A percentile compares a stretch with the other conserved stretches of the same genome.
Evolutionary conservation across 2,888 invertebrate species (phyloP).

Genomic region (Poecilus cupreus): DNA sequence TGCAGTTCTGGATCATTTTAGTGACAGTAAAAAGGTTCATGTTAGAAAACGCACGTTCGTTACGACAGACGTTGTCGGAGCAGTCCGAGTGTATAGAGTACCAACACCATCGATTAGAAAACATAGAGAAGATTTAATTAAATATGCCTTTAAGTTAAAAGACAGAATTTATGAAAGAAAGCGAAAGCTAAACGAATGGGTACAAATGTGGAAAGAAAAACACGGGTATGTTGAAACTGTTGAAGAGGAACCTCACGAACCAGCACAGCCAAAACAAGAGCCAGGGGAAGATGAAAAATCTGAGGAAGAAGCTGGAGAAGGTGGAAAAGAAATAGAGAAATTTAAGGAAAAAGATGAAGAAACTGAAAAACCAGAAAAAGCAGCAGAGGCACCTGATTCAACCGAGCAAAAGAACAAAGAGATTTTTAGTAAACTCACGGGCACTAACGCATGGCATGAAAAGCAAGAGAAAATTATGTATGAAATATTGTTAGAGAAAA

Average conservation of each 20-base stretch:
- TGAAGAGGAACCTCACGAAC: background rate
- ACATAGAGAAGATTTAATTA: background rate
- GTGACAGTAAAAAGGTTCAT: background rate
- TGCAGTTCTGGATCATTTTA: background rate
- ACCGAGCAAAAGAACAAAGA: slow-evolving; percentile 58
- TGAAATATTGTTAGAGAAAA: slow-evolving; percentile 78
- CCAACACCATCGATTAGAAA: background rate
- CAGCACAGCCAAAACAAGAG: background rate
- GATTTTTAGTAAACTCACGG: slow-evolving; percentile 37
- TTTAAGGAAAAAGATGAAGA: background rate
- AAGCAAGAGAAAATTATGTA: slow-evolving; percentile 81
- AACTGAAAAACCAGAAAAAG: slow-evolving; percentile 45
- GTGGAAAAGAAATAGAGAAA: background rate
- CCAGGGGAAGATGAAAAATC: background rate
- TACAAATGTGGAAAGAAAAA: background rate
- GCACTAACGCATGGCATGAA: slow-evolving; percentile 76
- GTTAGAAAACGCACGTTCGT: background rate
- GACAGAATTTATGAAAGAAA: background rate
- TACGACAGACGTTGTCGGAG: background rate
- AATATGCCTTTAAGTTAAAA: background rate
- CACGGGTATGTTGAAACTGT: background rate
- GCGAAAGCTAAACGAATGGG: background rate
- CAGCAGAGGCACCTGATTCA: slow-evolving; percentile 61
- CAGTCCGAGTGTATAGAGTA: slow-evolving; percentile 26
- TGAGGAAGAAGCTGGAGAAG: background rate